Evolutionary conservation across 2,113 vertebrate species (phyloP).

Genomic region (Leuciscus idus): DNA sequence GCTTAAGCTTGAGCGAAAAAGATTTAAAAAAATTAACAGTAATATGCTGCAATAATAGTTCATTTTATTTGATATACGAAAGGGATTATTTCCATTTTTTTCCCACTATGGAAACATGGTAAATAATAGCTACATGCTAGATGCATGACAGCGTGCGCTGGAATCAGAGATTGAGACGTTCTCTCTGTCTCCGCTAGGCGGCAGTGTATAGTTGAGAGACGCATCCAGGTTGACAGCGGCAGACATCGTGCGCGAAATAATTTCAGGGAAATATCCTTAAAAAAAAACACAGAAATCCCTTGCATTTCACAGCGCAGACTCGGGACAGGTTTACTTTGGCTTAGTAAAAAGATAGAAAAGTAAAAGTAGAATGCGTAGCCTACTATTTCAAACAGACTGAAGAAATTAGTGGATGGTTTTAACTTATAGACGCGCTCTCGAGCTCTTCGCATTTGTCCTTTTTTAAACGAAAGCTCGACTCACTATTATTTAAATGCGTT

Average conservation of each 20-base stretch:
- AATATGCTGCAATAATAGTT: not conserved
- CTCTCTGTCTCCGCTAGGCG: constrained; percentile 46
- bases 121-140: not conserved
- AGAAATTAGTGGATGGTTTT: not conserved
- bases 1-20: not conserved
- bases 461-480: not conserved
- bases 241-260: constrained; percentile 27
- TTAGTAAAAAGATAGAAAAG: not conserved
- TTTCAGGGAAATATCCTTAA: constrained; percentile 1
- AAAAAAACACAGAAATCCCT: constrained; percentile 15
- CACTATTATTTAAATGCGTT: not conserved
- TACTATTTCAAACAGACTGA: not conserved
- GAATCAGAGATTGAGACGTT: not conserved
- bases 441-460: not conserved
- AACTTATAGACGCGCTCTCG: not conserved
- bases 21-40: not conserved
- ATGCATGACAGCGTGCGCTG: not conserved
- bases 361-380: not conserved
- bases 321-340: not conserved
- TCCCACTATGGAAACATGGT: not conserved
- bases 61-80: not conserved
- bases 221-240: constrained; percentile 14
- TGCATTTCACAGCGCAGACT: not conserved
- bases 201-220: constrained; percentile 50
- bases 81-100: not conserved